Conservation (phyloP, 2,888 invertebrate species). For the Dicycla oo region DNA sequence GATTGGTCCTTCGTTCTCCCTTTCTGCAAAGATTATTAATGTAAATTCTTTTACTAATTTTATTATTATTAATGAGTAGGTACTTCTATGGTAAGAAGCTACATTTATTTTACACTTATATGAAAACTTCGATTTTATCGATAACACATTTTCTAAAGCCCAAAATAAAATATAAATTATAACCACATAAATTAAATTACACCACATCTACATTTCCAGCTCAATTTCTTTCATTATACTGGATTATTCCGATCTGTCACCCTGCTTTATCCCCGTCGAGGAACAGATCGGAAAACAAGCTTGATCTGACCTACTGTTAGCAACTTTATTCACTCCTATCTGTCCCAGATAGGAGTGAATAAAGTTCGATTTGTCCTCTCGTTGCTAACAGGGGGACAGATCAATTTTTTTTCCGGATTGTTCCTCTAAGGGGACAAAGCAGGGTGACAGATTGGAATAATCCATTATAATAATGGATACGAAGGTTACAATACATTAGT, state of each 20-base stretch:
- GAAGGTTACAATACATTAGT: conserved; percentile 66
- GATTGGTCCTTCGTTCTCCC: conserved; percentile 5
- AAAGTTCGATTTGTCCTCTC: too few relatives aligned
- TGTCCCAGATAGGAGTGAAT: too few relatives aligned
- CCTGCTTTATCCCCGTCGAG: too few relatives aligned
- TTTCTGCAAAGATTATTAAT: not conserved
- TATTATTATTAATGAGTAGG: not conserved
- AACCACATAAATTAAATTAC: not conserved
- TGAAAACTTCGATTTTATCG: not conserved
- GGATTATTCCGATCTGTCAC: too few relatives aligned
- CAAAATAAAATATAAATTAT: conserved; percentile 18
- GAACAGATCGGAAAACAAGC: too few relatives aligned
- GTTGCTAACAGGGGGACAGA: too few relatives aligned
- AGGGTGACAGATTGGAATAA: too few relatives aligned
- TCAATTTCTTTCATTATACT: conserved; percentile 50
- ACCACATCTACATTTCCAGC: not conserved
- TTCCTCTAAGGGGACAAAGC: too few relatives aligned
- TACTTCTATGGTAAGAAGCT: not conserved
- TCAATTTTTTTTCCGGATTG: too few relatives aligned
- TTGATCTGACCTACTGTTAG: too few relatives aligned
- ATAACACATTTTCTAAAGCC: not conserved
- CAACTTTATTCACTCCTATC: too few relatives aligned
- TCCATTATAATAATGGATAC: conserved; percentile 54
- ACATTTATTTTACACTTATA: not conserved
- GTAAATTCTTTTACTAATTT: not conserved